A percentile compares a stretch with the other conserved stretches of the same genome.
Evolutionary conservation across 2,888 invertebrate genomes (phyloP).

Genomic region (Amorpha juglandis): DNA sequence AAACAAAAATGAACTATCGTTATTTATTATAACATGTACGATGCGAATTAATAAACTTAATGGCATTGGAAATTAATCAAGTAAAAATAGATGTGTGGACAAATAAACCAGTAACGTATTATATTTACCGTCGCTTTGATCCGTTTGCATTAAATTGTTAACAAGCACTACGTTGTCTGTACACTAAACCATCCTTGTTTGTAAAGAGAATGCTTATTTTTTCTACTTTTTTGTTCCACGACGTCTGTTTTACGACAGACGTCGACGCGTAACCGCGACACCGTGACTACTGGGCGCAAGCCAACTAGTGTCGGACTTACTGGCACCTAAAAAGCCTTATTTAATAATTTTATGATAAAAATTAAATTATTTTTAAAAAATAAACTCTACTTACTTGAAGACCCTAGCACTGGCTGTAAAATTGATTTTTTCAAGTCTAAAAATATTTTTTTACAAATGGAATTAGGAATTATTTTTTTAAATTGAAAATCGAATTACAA

Average conservation of each 20-base stretch:
- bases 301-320: constrained; percentile 58
- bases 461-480: constrained; percentile 18
- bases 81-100: constrained; percentile 46
- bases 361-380: neutral
- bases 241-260: constrained; percentile 59
- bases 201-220: constrained; percentile 56
- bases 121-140: constrained; percentile 46
- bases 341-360: constrained; percentile 17
- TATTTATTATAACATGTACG: constrained; percentile 9
- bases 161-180: constrained; percentile 47
- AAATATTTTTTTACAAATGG: neutral
- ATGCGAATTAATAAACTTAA: constrained; percentile 34
- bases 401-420: neutral
- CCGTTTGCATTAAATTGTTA: constrained; percentile 43
- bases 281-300: constrained; percentile 73
- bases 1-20: constrained; percentile 10
- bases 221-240: constrained; percentile 48
- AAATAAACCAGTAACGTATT: constrained; percentile 60
- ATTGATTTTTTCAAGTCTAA: constrained; percentile 6
- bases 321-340: constrained; percentile 58
- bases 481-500: constrained; percentile 13
- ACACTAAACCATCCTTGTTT: constrained; percentile 66
- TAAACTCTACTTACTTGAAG: neutral
- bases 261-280: constrained; percentile 69
- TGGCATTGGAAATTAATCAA: constrained; percentile 41